Conservation (phyloP, 2,113 vertebrate genomes). For the Leptobrachium leishanense region DNA sequence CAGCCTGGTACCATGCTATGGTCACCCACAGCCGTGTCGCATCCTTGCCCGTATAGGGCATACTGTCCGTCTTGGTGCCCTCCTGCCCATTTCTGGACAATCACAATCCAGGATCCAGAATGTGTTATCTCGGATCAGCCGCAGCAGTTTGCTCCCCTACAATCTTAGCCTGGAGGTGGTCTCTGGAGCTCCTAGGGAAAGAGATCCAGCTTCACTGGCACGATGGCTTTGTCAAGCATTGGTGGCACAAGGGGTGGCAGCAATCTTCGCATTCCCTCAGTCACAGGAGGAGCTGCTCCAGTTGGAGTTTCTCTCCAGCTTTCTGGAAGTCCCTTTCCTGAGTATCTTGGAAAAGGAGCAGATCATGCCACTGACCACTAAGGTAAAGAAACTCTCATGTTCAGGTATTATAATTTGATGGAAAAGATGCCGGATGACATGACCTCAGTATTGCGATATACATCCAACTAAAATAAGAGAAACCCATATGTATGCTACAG, state of each 20-base stretch:
- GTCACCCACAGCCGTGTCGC: constrained; percentile 77
- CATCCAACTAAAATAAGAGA: not conserved
- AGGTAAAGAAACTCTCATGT: constrained; percentile 64
- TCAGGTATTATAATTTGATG: not conserved
- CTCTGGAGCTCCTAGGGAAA: constrained; percentile 53
- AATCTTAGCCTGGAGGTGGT: constrained; percentile 80
- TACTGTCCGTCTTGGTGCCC: constrained; percentile 75
- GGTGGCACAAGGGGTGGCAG: constrained; percentile 76
- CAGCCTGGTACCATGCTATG: constrained; percentile 36
- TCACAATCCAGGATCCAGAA: constrained; percentile 61
- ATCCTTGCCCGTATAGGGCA: constrained; percentile 69
- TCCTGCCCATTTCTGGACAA: constrained; percentile 66
- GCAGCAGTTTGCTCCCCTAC: constrained; percentile 63
- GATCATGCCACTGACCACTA: constrained; percentile 70
- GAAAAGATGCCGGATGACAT: not conserved
- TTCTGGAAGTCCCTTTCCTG: constrained; percentile 80
- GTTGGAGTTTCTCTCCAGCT: constrained; percentile 81
- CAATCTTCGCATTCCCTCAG: constrained; percentile 82
- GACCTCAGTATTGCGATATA: not conserved
- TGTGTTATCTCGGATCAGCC: constrained; percentile 61
- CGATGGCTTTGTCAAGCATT: constrained; percentile 75
- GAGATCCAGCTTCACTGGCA: constrained; percentile 79
- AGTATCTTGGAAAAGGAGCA: constrained; percentile 77
- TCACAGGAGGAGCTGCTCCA: constrained; percentile 81
- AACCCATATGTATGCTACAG: not conserved